These are phyloP conservation scores for Yoshiicerus persimilis DNA, from an alignment of 1,140 invertebrate species.

Conservation along the genomic window DNA sequence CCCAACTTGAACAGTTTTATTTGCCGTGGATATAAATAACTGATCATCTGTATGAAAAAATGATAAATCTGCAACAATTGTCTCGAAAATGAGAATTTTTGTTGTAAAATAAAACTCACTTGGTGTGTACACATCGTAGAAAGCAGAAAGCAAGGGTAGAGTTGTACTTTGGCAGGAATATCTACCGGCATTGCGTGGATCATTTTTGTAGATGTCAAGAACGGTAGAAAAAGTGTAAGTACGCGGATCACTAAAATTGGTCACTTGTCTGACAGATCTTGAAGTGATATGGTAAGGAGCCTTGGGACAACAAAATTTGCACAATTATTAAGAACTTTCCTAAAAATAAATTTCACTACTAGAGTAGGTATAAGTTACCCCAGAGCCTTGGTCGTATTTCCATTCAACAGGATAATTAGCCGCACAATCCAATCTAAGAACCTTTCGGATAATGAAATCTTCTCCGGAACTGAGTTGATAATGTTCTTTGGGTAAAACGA, in stretches of 20 bases:
- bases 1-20: background rate
- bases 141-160: background rate
- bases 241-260: slow-evolving; percentile 17
- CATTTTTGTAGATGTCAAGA: slow-evolving; percentile 26
- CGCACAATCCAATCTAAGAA: slow-evolving; percentile 12
- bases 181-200: slow-evolving; percentile 4
- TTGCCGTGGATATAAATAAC: slow-evolving; percentile 11
- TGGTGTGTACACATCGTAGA: slow-evolving; percentile 1
- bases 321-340: background rate
- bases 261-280: slow-evolving; percentile 9
- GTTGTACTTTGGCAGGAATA: background rate
- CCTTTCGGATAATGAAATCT: background rate
- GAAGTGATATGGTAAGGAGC: slow-evolving; percentile 24
- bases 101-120: background rate
- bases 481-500: background rate
- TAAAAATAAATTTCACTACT: background rate
- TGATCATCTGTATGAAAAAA: background rate
- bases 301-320: background rate
- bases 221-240: background rate
- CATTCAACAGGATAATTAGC: slow-evolving; percentile 30
- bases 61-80: background rate
- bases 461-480: background rate
- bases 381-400: slow-evolving; percentile 28
- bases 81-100: background rate
- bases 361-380: background rate